Percentiles rank a stretch among this genome's conserved stretches.
phyloP scores from a whole-genome alignment of 2,113 vertebrate genomes.

The Menura novaehollandiae region DNA sequence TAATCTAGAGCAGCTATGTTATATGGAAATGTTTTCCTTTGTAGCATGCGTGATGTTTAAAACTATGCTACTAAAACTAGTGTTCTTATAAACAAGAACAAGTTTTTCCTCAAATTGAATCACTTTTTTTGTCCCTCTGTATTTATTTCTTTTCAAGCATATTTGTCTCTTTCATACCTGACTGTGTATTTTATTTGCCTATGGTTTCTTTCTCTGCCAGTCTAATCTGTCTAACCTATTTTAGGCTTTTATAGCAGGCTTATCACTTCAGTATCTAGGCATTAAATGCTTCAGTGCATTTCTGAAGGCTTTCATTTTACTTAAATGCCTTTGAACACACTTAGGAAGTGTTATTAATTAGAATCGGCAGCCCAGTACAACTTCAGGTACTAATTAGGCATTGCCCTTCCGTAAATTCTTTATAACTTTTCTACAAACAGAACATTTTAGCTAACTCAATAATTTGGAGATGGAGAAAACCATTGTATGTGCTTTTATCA shows the following conservation, averaged over 20 bases:
- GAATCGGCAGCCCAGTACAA: slow-evolving; percentile 15
- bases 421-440: not conserved
- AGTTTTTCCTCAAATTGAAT: not conserved
- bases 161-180: not conserved
- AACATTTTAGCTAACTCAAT: slow-evolving; percentile 14
- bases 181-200: not conserved
- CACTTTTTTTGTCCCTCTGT: not conserved
- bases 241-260: not conserved
- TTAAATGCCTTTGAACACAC: slow-evolving; percentile 44
- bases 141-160: not conserved
- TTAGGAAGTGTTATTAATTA: slow-evolving; percentile 58
- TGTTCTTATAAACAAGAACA: not conserved
- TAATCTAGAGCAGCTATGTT: not conserved
- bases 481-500: not conserved
- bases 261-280: slow-evolving; percentile 25
- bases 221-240: slow-evolving; percentile 40
- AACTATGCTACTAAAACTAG: not conserved
- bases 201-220: not conserved
- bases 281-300: slow-evolving; percentile 40
- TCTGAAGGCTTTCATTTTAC: slow-evolving; percentile 45
- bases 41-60: not conserved
- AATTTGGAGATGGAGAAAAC: slow-evolving; percentile 7
- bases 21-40: not conserved
- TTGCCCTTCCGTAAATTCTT: slow-evolving; percentile 15
- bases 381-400: slow-evolving; percentile 46